Evolutionary conservation across 2,113 vertebrate genomes (phyloP).

Genomic region (Atlantisia rogersi): DNA sequence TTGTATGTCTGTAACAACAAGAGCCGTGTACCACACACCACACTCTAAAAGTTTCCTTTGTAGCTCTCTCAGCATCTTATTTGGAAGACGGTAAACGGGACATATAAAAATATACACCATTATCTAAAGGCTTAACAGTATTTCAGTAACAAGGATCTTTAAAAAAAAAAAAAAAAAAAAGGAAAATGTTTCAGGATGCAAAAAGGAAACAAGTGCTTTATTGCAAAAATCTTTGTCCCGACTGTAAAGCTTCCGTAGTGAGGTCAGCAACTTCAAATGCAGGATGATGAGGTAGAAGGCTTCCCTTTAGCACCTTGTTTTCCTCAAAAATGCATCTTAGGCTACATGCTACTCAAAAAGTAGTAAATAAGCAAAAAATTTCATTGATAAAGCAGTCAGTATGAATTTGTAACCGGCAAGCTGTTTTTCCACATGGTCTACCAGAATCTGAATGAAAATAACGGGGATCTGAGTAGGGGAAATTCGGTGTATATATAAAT

Average conservation of each 20-base stretch:
- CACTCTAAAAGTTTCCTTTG: neutral
- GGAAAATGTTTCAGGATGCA: neutral
- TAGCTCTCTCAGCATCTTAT: neutral
- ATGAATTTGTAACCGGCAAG: neutral
- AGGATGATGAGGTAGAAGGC: neutral
- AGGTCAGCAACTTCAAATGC: neutral
- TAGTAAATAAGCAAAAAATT: neutral
- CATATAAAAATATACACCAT: neutral
- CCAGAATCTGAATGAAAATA: neutral
- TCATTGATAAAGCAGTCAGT: neutral
- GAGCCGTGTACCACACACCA: too few species aligned
- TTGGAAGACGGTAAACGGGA: neutral
- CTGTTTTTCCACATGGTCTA: neutral
- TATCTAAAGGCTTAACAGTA: neutral
- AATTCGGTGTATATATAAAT: neutral
- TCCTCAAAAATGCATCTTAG: neutral
- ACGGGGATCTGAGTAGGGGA: neutral
- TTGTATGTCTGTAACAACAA: too few species aligned
- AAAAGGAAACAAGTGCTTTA: conserved; percentile 7
- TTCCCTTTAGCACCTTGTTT: neutral
- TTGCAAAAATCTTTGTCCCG: neutral
- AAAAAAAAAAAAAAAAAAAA: neutral
- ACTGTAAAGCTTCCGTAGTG: neutral
- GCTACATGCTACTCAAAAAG: neutral
- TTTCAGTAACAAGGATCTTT: neutral